Percentiles rank a stretch among this genome's conserved stretches.
Conservation (phyloP, 1,140 invertebrate genomes). For the Globodera ellingtonae region DNA sequence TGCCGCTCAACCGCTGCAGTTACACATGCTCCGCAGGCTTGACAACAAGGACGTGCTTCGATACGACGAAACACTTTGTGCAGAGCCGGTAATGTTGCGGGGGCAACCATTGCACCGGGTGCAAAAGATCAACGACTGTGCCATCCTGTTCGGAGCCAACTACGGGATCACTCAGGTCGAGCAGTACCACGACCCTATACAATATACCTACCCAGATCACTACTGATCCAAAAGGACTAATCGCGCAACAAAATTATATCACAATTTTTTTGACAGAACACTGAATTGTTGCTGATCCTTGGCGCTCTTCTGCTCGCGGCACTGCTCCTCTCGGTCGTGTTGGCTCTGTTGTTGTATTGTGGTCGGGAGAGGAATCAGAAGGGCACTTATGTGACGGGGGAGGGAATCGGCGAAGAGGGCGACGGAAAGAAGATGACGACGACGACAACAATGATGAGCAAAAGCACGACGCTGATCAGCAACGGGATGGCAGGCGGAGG, state of each 20-base stretch:
- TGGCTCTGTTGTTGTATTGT: conserved; percentile 51
- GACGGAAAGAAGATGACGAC: neutral
- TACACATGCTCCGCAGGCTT: conserved; percentile 52
- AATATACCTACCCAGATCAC: conserved; percentile 25
- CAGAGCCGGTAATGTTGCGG: conserved; percentile 44
- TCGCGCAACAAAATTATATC: too few relatives aligned
- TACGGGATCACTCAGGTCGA: conserved; percentile 60
- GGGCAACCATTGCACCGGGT: conserved; percentile 50
- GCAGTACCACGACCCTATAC: neutral
- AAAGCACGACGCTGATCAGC: conserved; percentile 1
- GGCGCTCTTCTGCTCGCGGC: conserved; percentile 49
- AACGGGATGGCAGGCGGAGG: neutral
- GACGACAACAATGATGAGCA: neutral
- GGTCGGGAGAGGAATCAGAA: conserved; percentile 51
- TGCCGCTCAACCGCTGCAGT: conserved; percentile 53
- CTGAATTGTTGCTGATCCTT: conserved; percentile 54
- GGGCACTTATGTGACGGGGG: conserved; percentile 53
- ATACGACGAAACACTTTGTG: conserved; percentile 53
- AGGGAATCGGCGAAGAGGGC: conserved; percentile 7
- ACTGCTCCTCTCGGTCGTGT: conserved; percentile 44
- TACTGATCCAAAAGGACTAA: conserved; percentile 16
- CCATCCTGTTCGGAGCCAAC: conserved; percentile 59
- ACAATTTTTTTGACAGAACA: conserved; percentile 40
- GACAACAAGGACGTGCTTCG: conserved; percentile 32
- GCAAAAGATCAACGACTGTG: conserved; percentile 61